phyloP scores from a whole-genome alignment of 1,140 invertebrate genomes.

The Drosophila nasuta region DNA sequence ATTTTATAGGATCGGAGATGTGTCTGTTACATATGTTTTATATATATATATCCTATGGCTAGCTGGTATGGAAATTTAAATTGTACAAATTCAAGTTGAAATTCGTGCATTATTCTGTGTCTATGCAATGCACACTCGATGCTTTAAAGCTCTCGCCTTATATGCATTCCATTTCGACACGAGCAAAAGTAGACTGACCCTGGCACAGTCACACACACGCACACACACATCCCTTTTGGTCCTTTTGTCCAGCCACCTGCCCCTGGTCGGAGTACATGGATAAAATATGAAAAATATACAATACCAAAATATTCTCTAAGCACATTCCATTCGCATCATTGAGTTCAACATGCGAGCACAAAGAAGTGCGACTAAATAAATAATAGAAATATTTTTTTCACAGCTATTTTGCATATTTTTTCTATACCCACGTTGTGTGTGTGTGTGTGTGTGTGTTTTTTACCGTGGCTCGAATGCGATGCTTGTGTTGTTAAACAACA shows the following conservation, averaged over 20 bases:
- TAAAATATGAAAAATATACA: slow-evolving; percentile 72
- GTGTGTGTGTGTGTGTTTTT: slow-evolving; percentile 15
- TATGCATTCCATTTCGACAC: slow-evolving; percentile 1
- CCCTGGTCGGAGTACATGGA: slow-evolving; percentile 40
- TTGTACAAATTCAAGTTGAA: background rate
- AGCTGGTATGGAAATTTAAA: no score
- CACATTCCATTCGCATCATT: slow-evolving; percentile 73
- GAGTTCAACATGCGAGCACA: slow-evolving; percentile 32
- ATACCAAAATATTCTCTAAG: slow-evolving; percentile 55
- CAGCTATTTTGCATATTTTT: slow-evolving; percentile 76
- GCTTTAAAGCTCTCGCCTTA: slow-evolving; percentile 12
- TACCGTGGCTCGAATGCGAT: slow-evolving; percentile 27
- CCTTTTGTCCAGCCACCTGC: slow-evolving; percentile 5
- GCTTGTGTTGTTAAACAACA: slow-evolving; percentile 30
- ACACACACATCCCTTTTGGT: background rate
- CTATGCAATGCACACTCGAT: background rate
- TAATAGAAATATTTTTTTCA: slow-evolving; percentile 79
- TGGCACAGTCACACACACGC: background rate
- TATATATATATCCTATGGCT: no score
- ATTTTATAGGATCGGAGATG: no score
- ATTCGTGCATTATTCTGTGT: background rate
- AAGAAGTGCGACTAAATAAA: slow-evolving; percentile 71
- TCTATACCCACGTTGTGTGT: slow-evolving; percentile 4
- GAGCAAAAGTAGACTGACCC: background rate
- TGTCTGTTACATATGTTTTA: no score